Evolutionary conservation across 2,888 invertebrate genomes (phyloP), one percentile per base, ranked within the genome.

Genomic region (Leptopilina myrica): DNA sequence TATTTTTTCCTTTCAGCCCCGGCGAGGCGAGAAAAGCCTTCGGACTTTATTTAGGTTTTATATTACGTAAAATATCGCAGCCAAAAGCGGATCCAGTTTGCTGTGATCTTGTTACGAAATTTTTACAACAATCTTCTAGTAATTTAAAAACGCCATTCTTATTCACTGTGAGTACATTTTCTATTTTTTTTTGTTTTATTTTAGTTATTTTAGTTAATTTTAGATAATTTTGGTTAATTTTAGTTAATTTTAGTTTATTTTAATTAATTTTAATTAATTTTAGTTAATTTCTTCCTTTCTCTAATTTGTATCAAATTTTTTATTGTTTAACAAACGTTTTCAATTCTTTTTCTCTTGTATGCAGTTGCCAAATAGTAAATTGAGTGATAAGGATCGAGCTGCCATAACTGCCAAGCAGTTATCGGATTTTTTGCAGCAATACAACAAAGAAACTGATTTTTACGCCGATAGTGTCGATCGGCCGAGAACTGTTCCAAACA

Each of bases 381-480:
- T 96, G 89, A 94, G 95, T 86, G 95, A 95, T 89, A 97, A 97
- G 92, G 97, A 97, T 91, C 93, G 96, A 40, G 95, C 96, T 80
- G 97, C 97, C 1, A 95, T 97, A 86, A 95, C 97, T 76, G 96
- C 97, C 1, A 97, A 97, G 91, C 95, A 97, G 86, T 93, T 96
- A 76, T 96, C 96, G 89, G 97, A 97, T 91, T 97, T 97, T 92
- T 93, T 97, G 76, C 96, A 96, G 92, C 93, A 95, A 87, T 97
- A 97, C 92, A 96, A 96, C 89, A 93, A 95, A 78, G 97, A 97
- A 92, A 97, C 97, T 0, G 97, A 97, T 86, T 92, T 96, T 43
- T 96, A 95, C 89, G 93, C 95, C 4, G 96, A 96, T 90, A 94
- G 95, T 77, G 94, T 95, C 81, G 96, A 96, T 86, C 93, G 93